Evolutionary conservation across 2,113 vertebrate species (phyloP).

Genomic region (Pteruthius melanotis): DNA sequence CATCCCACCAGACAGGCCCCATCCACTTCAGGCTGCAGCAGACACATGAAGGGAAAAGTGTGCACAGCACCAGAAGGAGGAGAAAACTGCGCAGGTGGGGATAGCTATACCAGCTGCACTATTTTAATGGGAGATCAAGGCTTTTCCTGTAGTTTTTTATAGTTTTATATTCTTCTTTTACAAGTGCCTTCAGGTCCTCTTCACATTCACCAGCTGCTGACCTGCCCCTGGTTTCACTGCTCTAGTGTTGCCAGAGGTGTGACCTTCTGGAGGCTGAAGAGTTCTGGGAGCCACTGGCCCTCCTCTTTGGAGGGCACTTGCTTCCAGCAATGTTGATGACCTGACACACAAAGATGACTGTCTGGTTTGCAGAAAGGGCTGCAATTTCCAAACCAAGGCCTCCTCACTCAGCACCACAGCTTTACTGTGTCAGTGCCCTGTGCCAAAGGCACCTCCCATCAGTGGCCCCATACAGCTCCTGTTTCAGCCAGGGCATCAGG

Average conservation of each 20-base stretch:
- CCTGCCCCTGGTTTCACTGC: too few relatives aligned
- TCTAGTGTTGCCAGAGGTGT: background rate
- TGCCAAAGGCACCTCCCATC: background rate
- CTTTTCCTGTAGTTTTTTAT: background rate
- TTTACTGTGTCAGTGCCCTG: too few relatives aligned
- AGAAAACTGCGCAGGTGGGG: background rate
- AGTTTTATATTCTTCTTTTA: background rate
- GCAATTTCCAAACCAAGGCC: background rate
- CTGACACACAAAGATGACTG: fast-evolving
- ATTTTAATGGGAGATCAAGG: background rate
- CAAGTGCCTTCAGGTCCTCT: background rate
- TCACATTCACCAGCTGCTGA: background rate
- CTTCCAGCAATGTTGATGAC: background rate
- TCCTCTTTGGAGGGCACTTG: background rate
- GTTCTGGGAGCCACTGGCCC: fast-evolving
- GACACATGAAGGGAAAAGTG: background rate
- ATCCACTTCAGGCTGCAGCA: background rate
- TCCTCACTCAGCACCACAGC: background rate
- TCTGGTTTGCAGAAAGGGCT: background rate
- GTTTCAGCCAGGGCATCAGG: background rate
- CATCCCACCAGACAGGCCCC: background rate
- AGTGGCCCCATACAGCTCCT: background rate
- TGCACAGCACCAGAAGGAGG: background rate
- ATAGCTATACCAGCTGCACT: background rate
- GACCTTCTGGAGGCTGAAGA: background rate